Conservation (phyloP, 2,888 invertebrate genomes). For the Drosophila kokeensis region DNA sequence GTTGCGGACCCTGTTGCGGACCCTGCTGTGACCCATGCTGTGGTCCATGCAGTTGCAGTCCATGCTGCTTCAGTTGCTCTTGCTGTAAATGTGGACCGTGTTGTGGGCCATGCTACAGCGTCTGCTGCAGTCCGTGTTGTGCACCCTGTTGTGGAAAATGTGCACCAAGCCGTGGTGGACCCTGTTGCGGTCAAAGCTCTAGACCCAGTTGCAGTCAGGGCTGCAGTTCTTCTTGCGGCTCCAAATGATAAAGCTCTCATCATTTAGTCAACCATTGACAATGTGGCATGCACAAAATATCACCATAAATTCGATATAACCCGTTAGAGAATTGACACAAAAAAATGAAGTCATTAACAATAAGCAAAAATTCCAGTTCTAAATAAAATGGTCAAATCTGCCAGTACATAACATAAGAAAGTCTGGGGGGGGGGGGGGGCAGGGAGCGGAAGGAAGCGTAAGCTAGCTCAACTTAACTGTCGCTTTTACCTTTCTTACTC, state of each 20-base stretch:
- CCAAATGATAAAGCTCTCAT: constrained; percentile 32
- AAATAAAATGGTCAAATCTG: not conserved
- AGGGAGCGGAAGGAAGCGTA: not conserved
- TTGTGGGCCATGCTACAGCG: constrained; percentile 44
- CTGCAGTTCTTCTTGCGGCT: constrained; percentile 44
- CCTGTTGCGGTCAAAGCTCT: constrained; percentile 43
- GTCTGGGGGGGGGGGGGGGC: too few species aligned
- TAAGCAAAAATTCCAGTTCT: not conserved
- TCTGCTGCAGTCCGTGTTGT: constrained; percentile 53
- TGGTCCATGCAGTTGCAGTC: constrained; percentile 41
- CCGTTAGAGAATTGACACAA: constrained; percentile 61
- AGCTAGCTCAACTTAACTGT: not conserved
- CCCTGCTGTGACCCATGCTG: constrained; percentile 49
- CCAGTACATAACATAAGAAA: not conserved
- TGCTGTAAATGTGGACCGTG: constrained; percentile 26
- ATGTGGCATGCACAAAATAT: constrained; percentile 19
- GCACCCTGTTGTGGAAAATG: constrained; percentile 40
- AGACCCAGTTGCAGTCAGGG: constrained; percentile 39
- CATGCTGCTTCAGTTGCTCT: constrained; percentile 48
- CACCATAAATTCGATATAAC: constrained; percentile 37
- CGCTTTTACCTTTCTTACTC: too few species aligned
- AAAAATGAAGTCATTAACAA: constrained; percentile 10
- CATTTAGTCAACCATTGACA: not conserved
- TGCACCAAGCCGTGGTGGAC: constrained; percentile 39
- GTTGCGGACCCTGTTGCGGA: constrained; percentile 36